Base-by-base conservation (phyloP, 2,888 invertebrate genomes). In the Pandemis corylana region DNA sequence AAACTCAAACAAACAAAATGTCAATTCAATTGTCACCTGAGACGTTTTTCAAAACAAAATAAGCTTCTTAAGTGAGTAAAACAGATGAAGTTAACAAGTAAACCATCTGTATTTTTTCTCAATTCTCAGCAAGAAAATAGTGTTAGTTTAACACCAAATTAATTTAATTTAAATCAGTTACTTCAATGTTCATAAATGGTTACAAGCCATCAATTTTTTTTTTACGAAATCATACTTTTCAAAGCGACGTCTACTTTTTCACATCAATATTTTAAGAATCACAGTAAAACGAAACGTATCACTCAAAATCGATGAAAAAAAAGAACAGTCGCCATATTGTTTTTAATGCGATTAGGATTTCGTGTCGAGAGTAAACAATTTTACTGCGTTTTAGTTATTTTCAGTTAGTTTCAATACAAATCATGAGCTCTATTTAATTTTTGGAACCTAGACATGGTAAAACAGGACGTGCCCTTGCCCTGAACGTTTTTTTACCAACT, bases 251-350 rank as follows among this genome's bases (percentile, higher is more conserved):
- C 28, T 13, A 10, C 5, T 13, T 9, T 12, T 49, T 12, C 49
- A 49, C 49, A 20, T 20, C 20, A 20, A 20, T 20, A 20, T 0
- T 49, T 12, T 12, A 49, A 49, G 7, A 20, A 9, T 6, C 56
- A 56, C 9, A 13, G 56, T 56, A 56, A 66, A 56, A 6, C 67
- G 72, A 46, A 67, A 67, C 66, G 51, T 49, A 72, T 42, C 12
- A 5, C 12, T 49, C 42, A 41, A 10, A 28, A 65, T 65, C 65
- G 10, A 73, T 65, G 7, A 69, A 65, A 56, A 12, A 72, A 67
- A 72, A 74, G 28, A 46, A 12, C 36, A 76, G 75, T 67, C 77
- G 79, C 83, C 83, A 83, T 84, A 80, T 82, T 84, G 80, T 80
- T 79, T 78, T 80, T 78, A 64, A 75, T 65, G 68, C 72, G 68